These are phyloP conservation scores for Microcebus jonahi DNA, from an alignment of 2,113 vertebrate species.

Conservation along the genomic window DNA sequence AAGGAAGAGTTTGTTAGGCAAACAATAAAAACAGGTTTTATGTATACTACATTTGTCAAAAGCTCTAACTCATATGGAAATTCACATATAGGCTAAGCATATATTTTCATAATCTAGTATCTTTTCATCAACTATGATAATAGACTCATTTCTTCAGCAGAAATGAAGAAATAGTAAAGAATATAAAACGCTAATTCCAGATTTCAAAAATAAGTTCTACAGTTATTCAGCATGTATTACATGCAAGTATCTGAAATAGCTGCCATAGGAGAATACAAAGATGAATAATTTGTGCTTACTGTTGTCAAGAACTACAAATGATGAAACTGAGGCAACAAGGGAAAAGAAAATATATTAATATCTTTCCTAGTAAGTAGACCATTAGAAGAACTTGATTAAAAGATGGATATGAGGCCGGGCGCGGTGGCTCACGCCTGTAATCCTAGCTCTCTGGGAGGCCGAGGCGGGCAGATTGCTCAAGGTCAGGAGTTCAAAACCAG, in stretches of 20 bases:
- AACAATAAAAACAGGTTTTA: constrained; percentile 22
- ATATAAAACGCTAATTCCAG: constrained; percentile 14
- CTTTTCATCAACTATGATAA: neutral
- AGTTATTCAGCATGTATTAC: neutral
- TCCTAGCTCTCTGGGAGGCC: too few species aligned
- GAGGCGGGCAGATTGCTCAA: too few species aligned
- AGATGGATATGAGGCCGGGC: neutral
- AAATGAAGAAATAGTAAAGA: constrained; percentile 34
- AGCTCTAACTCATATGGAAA: constrained; percentile 2
- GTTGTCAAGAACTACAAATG: neutral
- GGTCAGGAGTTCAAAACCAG: too few species aligned
- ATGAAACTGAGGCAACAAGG: neutral
- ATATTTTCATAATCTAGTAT: constrained; percentile 8
- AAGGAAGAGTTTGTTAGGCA: constrained; percentile 6
- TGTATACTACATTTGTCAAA: neutral
- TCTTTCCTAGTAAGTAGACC: neutral
- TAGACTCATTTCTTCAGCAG: neutral
- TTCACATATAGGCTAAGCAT: neutral
- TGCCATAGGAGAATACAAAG: constrained; percentile 59
- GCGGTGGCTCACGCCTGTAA: too few species aligned
- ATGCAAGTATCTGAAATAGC: neutral
- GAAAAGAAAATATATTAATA: neutral
- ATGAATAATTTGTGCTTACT: constrained; percentile 58
- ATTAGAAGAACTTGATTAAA: neutral
- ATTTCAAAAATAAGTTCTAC: constrained; percentile 45